Conservation (phyloP, 2,797 vertebrate species). For the Enteromius viviparus region DNA sequence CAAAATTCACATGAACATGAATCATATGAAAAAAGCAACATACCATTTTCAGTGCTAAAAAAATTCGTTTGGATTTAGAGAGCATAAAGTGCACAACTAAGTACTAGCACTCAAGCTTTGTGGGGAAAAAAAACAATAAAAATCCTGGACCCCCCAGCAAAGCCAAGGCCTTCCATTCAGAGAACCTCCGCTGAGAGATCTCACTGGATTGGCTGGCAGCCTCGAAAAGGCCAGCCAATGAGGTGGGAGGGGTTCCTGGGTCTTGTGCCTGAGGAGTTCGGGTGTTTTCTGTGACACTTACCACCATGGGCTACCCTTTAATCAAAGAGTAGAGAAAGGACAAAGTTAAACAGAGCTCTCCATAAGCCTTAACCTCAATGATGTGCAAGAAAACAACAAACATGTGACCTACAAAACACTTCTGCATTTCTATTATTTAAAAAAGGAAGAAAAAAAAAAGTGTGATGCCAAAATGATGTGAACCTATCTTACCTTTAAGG, state of each 20-base stretch:
- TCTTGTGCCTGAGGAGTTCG: constrained; percentile 88
- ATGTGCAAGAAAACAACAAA: constrained; percentile 64
- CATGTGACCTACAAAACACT: constrained; percentile 1
- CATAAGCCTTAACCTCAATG: constrained; percentile 75
- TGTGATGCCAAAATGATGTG: constrained; percentile 1
- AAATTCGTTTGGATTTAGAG: background rate
- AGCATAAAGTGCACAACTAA: constrained; percentile 26
- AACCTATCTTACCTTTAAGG: constrained; percentile 50
- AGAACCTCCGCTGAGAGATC: constrained; percentile 89
- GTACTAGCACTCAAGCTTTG: constrained; percentile 74
- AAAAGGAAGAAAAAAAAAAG: background rate
- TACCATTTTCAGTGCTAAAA: constrained; percentile 45
- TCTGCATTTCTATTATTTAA: background rate
- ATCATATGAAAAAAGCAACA: constrained; percentile 41
- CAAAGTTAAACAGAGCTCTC: constrained; percentile 91
- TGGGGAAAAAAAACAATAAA: constrained; percentile 73
- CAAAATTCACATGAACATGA: constrained; percentile 40
- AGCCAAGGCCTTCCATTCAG: constrained; percentile 84
- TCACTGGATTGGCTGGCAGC: constrained; percentile 84
- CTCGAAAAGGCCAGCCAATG: constrained; percentile 87
- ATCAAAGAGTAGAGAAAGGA: constrained; percentile 93
- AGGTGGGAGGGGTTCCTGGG: constrained; percentile 83
- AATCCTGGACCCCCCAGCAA: constrained; percentile 86
- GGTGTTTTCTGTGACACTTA: constrained; percentile 88
- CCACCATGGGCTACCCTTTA: constrained; percentile 92